Conservation (phyloP, 2,888 invertebrate species). For the Bombylius major region DNA sequence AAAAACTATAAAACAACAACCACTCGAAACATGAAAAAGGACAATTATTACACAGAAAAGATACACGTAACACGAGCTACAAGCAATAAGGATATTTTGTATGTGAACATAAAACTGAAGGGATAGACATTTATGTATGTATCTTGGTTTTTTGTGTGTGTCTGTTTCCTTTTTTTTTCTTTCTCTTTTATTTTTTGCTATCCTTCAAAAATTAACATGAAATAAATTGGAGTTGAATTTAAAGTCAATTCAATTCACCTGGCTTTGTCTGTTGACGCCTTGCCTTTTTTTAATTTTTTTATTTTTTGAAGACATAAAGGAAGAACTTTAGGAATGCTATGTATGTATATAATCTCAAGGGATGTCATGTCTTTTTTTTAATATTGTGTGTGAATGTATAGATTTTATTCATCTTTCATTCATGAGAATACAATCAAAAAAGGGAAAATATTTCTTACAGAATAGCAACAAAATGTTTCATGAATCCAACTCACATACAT, state of each 20-base stretch:
- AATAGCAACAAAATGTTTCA: too few species aligned
- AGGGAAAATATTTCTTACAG: too few species aligned
- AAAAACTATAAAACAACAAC: neutral
- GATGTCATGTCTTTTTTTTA: too few species aligned
- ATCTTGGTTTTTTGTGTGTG: neutral
- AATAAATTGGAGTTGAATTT: neutral
- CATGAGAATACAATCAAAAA: too few species aligned
- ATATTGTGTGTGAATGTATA: too few species aligned
- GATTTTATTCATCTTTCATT: too few species aligned
- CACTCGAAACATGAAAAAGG: neutral
- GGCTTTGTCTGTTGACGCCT: constrained; percentile 7
- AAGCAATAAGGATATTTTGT: neutral
- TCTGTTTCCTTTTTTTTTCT: neutral
- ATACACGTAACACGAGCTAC: neutral
- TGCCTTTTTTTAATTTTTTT: neutral
- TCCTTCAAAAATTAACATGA: constrained; percentile 1
- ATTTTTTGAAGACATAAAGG: too few species aligned
- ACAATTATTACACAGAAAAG: neutral
- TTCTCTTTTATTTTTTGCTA: neutral
- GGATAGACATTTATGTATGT: too few species aligned
- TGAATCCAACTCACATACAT: too few species aligned
- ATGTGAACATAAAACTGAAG: neutral
- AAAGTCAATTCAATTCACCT: constrained; percentile 13
- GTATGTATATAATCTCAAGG: too few species aligned
- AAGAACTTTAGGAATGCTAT: too few species aligned